A percentile compares a stretch with the other conserved stretches of the same genome.
phyloP scores from a whole-genome alignment of 2,113 vertebrate species.

The Sporophila hypoxantha region DNA sequence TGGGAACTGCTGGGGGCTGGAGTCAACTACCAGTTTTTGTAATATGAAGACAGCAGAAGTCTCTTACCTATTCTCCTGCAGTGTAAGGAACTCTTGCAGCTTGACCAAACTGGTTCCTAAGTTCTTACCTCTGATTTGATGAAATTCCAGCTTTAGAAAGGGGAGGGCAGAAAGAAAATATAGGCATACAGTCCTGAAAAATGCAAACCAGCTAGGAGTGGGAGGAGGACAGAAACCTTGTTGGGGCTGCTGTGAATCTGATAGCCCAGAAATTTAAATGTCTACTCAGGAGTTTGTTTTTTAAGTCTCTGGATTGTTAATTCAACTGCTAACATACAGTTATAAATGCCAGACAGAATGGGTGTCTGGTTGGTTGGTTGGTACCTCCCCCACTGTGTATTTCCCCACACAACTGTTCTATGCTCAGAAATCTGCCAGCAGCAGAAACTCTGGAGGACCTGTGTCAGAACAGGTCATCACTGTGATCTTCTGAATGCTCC shows the following conservation, averaged over 20 bases:
- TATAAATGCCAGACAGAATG: not conserved
- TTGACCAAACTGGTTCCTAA: not conserved
- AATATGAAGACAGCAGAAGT: not conserved
- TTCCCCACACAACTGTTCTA: not conserved
- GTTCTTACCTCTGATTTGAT: not conserved
- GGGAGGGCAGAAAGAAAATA: not conserved
- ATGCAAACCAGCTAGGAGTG: not conserved
- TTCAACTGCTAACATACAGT: not conserved
- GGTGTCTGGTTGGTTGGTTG: not conserved
- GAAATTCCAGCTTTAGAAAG: not conserved
- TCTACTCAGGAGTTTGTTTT: not conserved
- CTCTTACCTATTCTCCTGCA: not conserved
- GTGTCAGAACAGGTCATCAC: not conserved
- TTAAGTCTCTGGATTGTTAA: not conserved
- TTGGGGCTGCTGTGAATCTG: not conserved
- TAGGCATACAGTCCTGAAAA: not conserved
- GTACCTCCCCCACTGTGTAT: not conserved
- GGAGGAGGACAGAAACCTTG: not conserved
- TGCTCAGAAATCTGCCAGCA: not conserved
- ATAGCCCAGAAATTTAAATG: not conserved
- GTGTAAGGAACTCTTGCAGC: not conserved
- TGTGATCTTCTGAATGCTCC: not conserved
- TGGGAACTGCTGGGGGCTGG: not conserved
- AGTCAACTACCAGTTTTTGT: not conserved
- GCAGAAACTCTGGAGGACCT: not conserved